Evolutionary conservation across 1,140 invertebrate species (phyloP).

Genomic region (Bombus terrestris): DNA sequence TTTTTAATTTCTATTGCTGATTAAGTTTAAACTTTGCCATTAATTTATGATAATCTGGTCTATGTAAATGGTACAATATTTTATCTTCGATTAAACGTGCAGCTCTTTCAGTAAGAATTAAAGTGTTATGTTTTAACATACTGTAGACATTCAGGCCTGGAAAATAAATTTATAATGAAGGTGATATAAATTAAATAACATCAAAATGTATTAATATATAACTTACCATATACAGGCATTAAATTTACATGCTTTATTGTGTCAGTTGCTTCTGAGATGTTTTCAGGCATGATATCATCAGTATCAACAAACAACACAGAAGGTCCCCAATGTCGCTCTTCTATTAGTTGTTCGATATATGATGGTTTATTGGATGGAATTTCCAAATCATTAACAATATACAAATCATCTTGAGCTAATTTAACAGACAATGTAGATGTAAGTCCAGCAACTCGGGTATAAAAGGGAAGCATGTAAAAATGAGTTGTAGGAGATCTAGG

Average conservation of each 20-base stretch:
- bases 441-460: conserved; percentile 89
- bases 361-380: conserved; percentile 92
- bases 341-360: conserved; percentile 91
- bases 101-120: conserved; percentile 94
- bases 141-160: conserved; percentile 90
- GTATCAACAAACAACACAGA: conserved; percentile 97
- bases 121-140: conserved; percentile 98
- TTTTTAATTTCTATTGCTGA: conserved; percentile 59
- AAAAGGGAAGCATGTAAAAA: conserved; percentile 96
- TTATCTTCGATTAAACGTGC: conserved; percentile 93
- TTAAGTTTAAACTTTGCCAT: conserved; percentile 57
- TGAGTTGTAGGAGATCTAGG: conserved; percentile 93
- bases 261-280: conserved; percentile 92
- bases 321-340: conserved; percentile 95
- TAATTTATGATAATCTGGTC: conserved; percentile 81
- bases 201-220: not conserved
- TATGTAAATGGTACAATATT: conserved; percentile 90
- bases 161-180: conserved; percentile 32
- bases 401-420: conserved; percentile 96
- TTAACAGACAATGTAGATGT: conserved; percentile 93
- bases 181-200: conserved; percentile 7
- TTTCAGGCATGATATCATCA: conserved; percentile 92
- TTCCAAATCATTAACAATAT: conserved; percentile 94
- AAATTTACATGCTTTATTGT: conserved; percentile 92
- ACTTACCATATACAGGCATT: conserved; percentile 96